Evolutionary conservation across 2,113 vertebrate genomes (phyloP).

Genomic region (Ceratotherium simum): DNA sequence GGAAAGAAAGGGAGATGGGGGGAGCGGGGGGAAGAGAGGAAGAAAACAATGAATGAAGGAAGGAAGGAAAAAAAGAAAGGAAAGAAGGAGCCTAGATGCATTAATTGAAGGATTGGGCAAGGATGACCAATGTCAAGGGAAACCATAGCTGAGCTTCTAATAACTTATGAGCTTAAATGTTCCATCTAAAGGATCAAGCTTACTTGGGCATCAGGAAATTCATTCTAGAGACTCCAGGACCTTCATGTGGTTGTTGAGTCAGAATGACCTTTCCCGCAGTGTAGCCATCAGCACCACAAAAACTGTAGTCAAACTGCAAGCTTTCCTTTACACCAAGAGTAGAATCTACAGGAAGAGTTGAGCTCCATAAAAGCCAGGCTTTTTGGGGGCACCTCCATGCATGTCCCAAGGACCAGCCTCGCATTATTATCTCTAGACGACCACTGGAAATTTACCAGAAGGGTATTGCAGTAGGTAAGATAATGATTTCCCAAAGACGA

Average conservation of each 20-base stretch:
- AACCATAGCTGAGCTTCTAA: background rate
- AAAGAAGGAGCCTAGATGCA: background rate
- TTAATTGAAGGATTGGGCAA: background rate
- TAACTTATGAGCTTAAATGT: background rate
- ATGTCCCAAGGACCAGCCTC: background rate
- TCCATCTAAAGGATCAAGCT: background rate
- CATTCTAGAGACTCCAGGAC: background rate
- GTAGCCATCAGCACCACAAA: background rate
- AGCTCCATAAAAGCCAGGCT: background rate
- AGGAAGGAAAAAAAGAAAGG: background rate
- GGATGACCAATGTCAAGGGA: background rate
- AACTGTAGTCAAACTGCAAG: background rate
- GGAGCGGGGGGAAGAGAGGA: no score
- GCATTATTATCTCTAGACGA: background rate
- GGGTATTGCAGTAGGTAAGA: background rate
- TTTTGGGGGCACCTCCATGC: background rate
- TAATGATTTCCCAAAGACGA: background rate
- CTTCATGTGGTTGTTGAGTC: background rate
- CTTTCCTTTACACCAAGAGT: background rate
- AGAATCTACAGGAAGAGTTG: background rate
- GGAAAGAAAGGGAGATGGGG: background rate
- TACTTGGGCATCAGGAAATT: background rate
- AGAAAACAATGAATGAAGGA: background rate
- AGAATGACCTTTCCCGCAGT: background rate
- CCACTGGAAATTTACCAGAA: background rate